phyloP scores from a whole-genome alignment of 2,113 vertebrate genomes.

The Gavia stellata region DNA sequence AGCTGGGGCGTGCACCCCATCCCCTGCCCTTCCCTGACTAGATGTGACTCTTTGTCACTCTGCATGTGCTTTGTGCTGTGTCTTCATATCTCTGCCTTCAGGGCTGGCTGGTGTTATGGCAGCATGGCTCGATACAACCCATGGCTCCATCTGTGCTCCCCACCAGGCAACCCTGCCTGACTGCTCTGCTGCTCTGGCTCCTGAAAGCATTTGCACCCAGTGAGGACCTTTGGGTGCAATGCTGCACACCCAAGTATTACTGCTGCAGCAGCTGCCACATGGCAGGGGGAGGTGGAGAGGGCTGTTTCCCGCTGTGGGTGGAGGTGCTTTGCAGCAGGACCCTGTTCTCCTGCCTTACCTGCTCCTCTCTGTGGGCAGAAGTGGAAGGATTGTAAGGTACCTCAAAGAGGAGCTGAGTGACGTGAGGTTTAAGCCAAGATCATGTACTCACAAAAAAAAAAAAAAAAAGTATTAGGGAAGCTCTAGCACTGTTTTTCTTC shows the following conservation, averaged over 20 bases:
- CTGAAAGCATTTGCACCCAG: neutral
- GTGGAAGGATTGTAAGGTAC: neutral
- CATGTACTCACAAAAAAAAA: neutral
- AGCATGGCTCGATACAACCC: neutral
- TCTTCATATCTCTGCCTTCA: neutral
- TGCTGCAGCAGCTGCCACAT: neutral
- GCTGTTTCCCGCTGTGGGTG: neutral
- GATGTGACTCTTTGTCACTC: neutral
- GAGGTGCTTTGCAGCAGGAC: neutral
- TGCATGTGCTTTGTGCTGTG: neutral
- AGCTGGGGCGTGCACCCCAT: neutral
- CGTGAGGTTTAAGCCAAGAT: neutral
- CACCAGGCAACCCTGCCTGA: neutral
- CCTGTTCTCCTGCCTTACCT: neutral
- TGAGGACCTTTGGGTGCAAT: neutral
- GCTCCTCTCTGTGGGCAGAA: neutral
- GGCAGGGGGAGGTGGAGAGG: too few species aligned
- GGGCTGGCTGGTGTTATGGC: neutral
- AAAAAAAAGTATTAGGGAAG: neutral
- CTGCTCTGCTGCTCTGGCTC: neutral
- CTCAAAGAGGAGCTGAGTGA: neutral
- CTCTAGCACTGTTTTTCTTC: neutral
- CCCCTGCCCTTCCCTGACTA: rapidly evolving
- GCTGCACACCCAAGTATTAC: neutral
- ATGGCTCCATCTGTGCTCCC: neutral